These are phyloP conservation scores for Bombus affinis DNA, from an alignment of 1,140 invertebrate species.

Conservation along the genomic window DNA sequence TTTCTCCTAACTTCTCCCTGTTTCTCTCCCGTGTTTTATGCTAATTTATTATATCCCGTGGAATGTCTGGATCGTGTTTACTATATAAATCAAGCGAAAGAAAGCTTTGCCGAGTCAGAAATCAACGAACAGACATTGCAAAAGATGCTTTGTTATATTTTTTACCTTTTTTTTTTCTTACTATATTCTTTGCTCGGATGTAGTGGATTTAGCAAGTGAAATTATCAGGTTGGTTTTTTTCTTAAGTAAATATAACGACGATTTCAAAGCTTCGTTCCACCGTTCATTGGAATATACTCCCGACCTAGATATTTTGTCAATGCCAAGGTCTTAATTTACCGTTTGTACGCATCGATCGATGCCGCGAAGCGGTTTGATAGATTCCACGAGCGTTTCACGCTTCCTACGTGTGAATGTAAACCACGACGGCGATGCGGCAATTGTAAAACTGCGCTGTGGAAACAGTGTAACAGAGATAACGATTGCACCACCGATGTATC, in stretches of 20 bases:
- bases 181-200: not conserved
- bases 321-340: slow-evolving; percentile 14
- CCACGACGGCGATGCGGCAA: not conserved
- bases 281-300: no score
- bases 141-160: no score
- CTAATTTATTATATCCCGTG: slow-evolving; percentile 20
- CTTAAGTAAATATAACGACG: not conserved
- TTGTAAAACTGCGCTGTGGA: not conserved
- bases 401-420: not conserved
- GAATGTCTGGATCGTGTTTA: no score
- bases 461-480: not conserved
- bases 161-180: not conserved
- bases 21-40: no score
- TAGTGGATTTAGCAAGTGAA: not conserved
- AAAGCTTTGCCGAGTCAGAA: not conserved
- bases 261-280: not conserved
- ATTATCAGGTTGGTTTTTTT: not conserved
- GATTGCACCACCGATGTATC: not conserved
- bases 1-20: not conserved
- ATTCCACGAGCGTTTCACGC: not conserved
- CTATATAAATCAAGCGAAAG: no score
- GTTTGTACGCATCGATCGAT: slow-evolving; percentile 16
- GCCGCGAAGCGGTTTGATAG: not conserved
- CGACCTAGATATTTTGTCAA: not conserved
- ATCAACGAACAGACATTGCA: not conserved